Percentiles rank a stretch among this genome's conserved stretches.
These are phyloP conservation scores for Zaprionus ghesquierei DNA, from an alignment of 1,140 invertebrate species.

Conservation along the genomic window DNA sequence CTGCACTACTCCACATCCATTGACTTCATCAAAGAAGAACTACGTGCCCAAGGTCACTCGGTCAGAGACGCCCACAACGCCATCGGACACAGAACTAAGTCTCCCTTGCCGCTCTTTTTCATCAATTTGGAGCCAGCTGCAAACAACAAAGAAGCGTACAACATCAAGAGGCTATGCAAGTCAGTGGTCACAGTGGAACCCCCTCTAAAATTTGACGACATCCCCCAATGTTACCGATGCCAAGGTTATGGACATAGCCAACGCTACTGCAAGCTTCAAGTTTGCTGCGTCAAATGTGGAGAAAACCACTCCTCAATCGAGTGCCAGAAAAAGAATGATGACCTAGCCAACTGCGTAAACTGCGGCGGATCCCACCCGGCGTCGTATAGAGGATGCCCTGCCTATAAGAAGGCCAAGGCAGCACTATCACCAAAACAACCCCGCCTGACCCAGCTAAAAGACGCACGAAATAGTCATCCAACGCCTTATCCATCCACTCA, in stretches of 20 bases:
- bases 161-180: neutral
- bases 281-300: neutral
- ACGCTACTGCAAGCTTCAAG: neutral
- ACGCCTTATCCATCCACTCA: too few species aligned
- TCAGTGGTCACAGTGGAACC: neutral
- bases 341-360: neutral
- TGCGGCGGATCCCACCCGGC: neutral
- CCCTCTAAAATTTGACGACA: too few species aligned
- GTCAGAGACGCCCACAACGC: neutral
- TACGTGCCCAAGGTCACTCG: neutral
- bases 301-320: neutral
- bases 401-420: neutral
- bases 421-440: neutral
- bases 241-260: too few species aligned
- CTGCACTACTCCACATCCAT: too few species aligned
- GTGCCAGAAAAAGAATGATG: neutral
- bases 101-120: neutral
- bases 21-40: too few species aligned
- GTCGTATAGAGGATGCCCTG: neutral
- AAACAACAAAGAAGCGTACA: slow-evolving; percentile 1
- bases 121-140: neutral
- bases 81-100: neutral
- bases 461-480: too few species aligned
- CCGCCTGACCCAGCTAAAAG: too few species aligned
- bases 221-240: too few species aligned